A percentile compares a stretch with the other conserved stretches of the same genome.
These are phyloP conservation scores for Andrena cerasifolii DNA, from an alignment of 1,140 invertebrate genomes.

Conservation along the genomic window DNA sequence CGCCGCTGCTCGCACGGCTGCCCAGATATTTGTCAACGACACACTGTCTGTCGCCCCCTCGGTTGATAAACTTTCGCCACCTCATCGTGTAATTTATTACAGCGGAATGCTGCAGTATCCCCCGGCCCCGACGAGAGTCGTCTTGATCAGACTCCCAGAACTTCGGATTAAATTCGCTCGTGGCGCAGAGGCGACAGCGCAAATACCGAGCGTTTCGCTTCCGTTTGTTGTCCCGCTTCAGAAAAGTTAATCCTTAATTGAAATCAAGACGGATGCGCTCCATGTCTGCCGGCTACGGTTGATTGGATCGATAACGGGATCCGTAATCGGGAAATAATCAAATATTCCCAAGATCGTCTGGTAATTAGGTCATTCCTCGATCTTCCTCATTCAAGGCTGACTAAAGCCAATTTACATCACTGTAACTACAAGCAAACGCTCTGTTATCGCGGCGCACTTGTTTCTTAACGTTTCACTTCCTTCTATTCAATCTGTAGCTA, in stretches of 20 bases:
- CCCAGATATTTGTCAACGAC: constrained; percentile 31
- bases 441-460: too few relatives aligned
- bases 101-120: neutral
- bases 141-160: constrained; percentile 15
- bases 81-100: constrained; percentile 23
- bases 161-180: constrained; percentile 29
- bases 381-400: too few relatives aligned
- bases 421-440: too few relatives aligned
- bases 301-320: neutral
- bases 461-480: too few relatives aligned
- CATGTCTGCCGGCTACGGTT: too few relatives aligned
- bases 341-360: too few relatives aligned
- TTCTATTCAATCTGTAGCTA: too few relatives aligned
- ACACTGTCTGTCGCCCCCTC: neutral
- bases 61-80: constrained; percentile 29
- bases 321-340: too few relatives aligned
- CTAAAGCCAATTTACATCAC: too few relatives aligned
- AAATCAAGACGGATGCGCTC: too few relatives aligned
- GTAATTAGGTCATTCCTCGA: too few relatives aligned
- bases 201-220: constrained; percentile 14
- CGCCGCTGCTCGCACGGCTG: neutral
- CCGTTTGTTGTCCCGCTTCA: neutral
- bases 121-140: neutral
- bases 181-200: neutral
- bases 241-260: too few relatives aligned